Evolutionary conservation across 2,888 invertebrate species (phyloP), one percentile per base, ranked within the genome.

Genomic region (Rhaphigaster nebulosa): DNA sequence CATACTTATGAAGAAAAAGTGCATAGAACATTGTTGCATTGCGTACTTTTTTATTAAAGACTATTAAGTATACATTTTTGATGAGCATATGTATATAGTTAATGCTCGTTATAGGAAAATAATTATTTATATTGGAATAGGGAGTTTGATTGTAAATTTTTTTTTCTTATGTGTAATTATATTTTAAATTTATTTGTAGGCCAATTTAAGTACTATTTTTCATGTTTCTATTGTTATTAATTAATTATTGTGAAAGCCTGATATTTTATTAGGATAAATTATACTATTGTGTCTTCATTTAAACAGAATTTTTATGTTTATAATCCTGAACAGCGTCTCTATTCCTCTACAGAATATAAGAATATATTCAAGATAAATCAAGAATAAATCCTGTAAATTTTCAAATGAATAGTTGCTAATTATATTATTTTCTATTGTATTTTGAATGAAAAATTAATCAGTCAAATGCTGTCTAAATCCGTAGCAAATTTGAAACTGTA

Each of bases 1-100:
- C 98, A 98, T 93, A 97, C 98, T 92, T 99, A 99, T 94, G 99
- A 99, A 94, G 96, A 96, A 89, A 97, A 97, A 94, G 97, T 96
- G 93, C 96, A 96, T 93, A 95, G 98, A 93, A 95, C 97, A 92
- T 96, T 99, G 93, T 95, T 99, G 92, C 99, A 99, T 94, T 98
- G 98, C 93, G 97, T 99, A 92, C 96, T 97, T 93, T 99, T 99
- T 95, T 99, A 99, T 95, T 99, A 94, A 96, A 87, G 84, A 84
- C 84, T 45, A n/a, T 5, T 84, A 80, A 45, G 4, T 45, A 76
- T 38, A 6, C 1, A 45, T 84, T 45, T 20, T 45, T 84, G 26
- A 84, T n/a, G 41, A 50, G n/a, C 12, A 45, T 84, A 45, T 38
- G 34, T 76, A 76, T 38, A 76, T 38, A 76, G 23, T 1, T 76